Evolutionary conservation across 1,140 invertebrate species (phyloP), one percentile per base, ranked within the genome.

Genomic region (Formica exsecta): DNA sequence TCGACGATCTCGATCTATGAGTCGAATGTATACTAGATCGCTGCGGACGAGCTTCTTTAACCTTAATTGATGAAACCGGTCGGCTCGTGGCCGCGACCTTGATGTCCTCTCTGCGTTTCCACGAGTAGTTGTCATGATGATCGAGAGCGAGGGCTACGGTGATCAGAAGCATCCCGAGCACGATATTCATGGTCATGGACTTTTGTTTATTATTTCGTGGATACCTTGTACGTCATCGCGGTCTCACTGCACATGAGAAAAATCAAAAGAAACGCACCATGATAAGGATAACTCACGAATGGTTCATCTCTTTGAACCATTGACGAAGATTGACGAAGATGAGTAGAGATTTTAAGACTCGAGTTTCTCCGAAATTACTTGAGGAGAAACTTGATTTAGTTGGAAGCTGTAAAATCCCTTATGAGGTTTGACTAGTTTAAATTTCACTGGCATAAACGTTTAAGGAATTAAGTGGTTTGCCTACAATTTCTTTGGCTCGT

Each of bases 121-220:
- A 74, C 38, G 57, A 61, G 13, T 74, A 48, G 44, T 54, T 64
- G 25, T 88, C 74, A 25, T 70, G 29, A 29, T 71, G 80, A 76
- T 85, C 44, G 41, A 76, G 44, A 25, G 76, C 65, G 41, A 62
- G 38, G 22, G 29, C 61, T 22, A 65, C 64, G 51, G 64, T 88
- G 44, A 88, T 86, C 25, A 90, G 62, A 13, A 88, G 36, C 83
- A 88, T 51, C 6, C 38, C 16, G 16, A 59, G 62, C 41, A 64
- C 32, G 51, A 89, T 75, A n/a, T 73, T 86, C 88, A 89, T 89
- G 88, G 62, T 89, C 84, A 16, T 81, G 57, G 41, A 83, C 79
- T 73, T 83, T 54, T 25, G 77, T 38, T 74, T 83, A 44, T n/a
- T 57, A 74, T 70, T 74, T 83, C 68, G 41, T 48, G 66, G 38